phyloP scores from a whole-genome alignment of 2,888 invertebrate species.

The Lithosia quadra region DNA sequence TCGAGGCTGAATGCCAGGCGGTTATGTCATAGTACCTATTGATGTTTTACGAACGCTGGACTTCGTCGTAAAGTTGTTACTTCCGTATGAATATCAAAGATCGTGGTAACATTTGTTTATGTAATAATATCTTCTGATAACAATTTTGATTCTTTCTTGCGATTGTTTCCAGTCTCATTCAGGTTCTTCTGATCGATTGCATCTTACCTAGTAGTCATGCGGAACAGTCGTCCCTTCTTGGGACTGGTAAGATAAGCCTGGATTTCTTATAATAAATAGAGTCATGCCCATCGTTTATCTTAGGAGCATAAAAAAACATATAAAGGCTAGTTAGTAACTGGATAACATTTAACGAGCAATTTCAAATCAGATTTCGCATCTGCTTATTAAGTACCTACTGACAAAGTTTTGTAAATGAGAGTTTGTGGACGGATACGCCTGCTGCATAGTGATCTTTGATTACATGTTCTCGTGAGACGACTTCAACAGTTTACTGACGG shows the following conservation, averaged over 20 bases:
- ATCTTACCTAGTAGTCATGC: no score
- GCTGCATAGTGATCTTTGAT: not conserved
- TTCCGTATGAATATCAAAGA: slow-evolving; percentile 6
- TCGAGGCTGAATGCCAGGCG: slow-evolving; percentile 11
- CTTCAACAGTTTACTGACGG: not conserved
- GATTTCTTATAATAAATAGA: no score
- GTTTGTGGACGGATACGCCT: not conserved
- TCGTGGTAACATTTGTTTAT: not conserved
- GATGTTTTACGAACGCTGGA: not conserved
- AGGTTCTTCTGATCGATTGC: not conserved
- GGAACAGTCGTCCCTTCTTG: no score
- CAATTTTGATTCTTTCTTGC: not conserved
- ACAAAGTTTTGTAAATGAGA: not conserved
- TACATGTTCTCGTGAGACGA: not conserved
- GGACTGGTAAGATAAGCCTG: no score
- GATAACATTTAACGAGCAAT: not conserved
- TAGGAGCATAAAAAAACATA: no score
- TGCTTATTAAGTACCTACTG: slow-evolving; percentile 1
- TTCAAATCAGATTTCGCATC: not conserved
- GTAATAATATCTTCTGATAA: not conserved
- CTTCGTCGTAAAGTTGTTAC: not conserved
- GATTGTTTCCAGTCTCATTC: not conserved
- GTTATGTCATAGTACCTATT: slow-evolving; percentile 21
- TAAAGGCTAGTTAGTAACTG: not conserved
- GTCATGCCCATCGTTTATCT: no score